Conservation (phyloP, 2,888 invertebrate genomes). For the Drosophila hamatofila region DNA sequence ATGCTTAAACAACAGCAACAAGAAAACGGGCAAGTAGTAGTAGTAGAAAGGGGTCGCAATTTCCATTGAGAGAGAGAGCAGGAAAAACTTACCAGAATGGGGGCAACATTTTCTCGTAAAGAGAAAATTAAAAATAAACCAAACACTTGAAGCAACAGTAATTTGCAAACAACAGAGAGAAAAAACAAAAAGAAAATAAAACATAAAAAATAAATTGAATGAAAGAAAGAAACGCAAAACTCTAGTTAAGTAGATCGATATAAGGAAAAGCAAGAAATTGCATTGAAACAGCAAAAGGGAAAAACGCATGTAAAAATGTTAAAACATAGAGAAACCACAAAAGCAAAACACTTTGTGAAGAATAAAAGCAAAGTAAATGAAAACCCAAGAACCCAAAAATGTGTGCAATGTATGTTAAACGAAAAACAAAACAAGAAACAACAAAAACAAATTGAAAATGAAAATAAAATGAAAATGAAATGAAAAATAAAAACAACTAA, state of each 20-base stretch:
- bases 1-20: slow-evolving; percentile 44
- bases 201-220: background rate
- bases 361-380: slow-evolving; percentile 29
- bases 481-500: slow-evolving; percentile 33
- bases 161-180: slow-evolving; percentile 11
- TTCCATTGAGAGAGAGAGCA: slow-evolving; percentile 18
- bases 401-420: slow-evolving; percentile 69
- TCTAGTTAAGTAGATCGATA: slow-evolving; percentile 41
- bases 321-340: slow-evolving; percentile 36
- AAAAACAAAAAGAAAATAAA: background rate
- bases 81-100: slow-evolving; percentile 30
- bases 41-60: slow-evolving; percentile 11
- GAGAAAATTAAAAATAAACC: slow-evolving; percentile 2
- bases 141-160: slow-evolving; percentile 33
- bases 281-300: slow-evolving; percentile 24
- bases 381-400: slow-evolving; percentile 40
- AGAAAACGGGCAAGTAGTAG: slow-evolving; percentile 18
- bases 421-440: slow-evolving; percentile 25
- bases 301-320: slow-evolving; percentile 32
- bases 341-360: slow-evolving; percentile 35
- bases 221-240: slow-evolving; percentile 17
- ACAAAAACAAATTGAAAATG: slow-evolving; percentile 22
- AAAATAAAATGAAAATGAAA: slow-evolving; percentile 13
- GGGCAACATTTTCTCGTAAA: slow-evolving; percentile 17
- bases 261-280: slow-evolving; percentile 30